Conservation (phyloP, 2,113 vertebrate genomes). For the Semnopithecus entellus region DNA sequence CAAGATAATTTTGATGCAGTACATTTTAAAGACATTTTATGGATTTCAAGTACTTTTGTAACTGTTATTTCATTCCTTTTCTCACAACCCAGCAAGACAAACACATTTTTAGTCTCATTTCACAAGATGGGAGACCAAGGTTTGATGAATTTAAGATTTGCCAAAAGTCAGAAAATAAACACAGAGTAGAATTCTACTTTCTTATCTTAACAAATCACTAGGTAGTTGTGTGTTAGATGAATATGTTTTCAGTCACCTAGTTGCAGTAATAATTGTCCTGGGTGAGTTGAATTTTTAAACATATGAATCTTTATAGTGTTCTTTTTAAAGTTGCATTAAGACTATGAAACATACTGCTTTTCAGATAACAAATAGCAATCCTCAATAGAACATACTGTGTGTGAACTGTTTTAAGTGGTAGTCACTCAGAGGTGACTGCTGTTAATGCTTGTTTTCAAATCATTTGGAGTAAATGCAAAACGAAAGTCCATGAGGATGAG, state of each 20-base stretch:
- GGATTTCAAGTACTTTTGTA: not conserved
- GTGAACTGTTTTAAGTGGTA: not conserved
- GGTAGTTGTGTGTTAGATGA: not conserved
- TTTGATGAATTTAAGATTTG: not conserved
- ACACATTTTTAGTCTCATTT: not conserved
- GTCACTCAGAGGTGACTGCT: not conserved
- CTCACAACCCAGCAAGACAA: not conserved
- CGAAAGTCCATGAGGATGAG: not conserved
- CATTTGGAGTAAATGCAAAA: not conserved
- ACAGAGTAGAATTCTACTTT: not conserved
- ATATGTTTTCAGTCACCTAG: not conserved
- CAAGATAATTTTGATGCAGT: not conserved
- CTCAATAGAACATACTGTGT: not conserved
- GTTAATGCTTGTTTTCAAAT: not conserved
- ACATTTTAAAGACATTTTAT: not conserved
- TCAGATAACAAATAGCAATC: not conserved
- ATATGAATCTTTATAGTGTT: not conserved
- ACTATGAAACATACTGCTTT: not conserved
- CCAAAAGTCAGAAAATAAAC: not conserved
- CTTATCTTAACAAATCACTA: not conserved
- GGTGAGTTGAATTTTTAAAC: not conserved
- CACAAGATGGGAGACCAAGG: not conserved
- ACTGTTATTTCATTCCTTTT: not conserved
- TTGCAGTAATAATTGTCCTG: not conserved
- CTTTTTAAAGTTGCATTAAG: not conserved